phyloP scores from a whole-genome alignment of 1,140 invertebrate species.

The Metopolophium dirhodum region DNA sequence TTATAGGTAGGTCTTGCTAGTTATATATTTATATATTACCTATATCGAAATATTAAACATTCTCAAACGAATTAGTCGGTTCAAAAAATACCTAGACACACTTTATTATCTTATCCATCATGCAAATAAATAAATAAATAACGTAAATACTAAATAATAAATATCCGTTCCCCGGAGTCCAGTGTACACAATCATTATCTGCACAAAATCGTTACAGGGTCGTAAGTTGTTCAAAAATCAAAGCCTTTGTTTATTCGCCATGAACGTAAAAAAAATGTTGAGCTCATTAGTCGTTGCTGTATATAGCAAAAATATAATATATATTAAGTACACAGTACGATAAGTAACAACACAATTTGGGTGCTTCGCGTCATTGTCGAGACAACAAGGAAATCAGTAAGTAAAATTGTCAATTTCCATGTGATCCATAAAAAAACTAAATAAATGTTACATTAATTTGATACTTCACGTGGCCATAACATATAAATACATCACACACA shows the following conservation, averaged over 20 bases:
- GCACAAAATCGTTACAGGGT: not conserved
- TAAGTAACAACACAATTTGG: no score
- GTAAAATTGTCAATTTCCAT: no score
- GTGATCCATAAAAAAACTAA: no score
- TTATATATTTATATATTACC: no score
- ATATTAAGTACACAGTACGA: no score
- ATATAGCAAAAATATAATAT: no score
- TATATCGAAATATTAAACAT: not conserved
- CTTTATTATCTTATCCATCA: not conserved
- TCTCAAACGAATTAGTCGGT: not conserved
- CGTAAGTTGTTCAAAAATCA: not conserved
- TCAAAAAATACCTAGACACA: not conserved
- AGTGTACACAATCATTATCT: not conserved
- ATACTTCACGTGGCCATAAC: no score
- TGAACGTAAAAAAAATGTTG: not conserved
- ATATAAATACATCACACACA: no score
- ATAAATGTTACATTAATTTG: no score
- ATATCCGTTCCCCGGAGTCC: not conserved
- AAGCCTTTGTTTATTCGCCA: not conserved
- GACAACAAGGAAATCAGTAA: no score
- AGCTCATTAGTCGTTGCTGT: no score
- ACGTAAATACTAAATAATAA: not conserved
- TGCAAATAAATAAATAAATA: not conserved
- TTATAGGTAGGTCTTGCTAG: not conserved
- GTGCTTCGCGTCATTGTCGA: no score